Evolutionary conservation across 1,140 invertebrate species (phyloP).

Genomic region (Ctenoplectra terminalis): DNA sequence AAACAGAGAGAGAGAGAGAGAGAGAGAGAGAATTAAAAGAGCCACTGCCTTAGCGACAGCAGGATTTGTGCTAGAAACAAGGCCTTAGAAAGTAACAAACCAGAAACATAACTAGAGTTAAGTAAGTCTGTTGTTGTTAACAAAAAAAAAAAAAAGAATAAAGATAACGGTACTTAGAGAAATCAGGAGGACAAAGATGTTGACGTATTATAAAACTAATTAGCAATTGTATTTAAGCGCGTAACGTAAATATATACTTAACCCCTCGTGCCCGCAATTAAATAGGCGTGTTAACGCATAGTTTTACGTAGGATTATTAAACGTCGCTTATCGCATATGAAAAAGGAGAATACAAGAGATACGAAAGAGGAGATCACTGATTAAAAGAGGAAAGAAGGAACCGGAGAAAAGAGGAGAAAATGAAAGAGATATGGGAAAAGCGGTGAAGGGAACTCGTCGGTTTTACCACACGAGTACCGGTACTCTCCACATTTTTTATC

Average conservation of each 20-base stretch:
- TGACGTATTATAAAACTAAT: conserved; percentile 64
- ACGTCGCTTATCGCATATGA: conserved; percentile 58
- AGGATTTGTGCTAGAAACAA: conserved; percentile 69
- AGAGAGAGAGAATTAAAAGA: conserved; percentile 51
- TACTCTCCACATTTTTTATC: conserved; percentile 22
- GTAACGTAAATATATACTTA: conserved; percentile 59
- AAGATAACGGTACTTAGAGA: conserved; percentile 53
- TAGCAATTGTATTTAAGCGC: conserved; percentile 64
- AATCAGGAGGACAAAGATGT: conserved; percentile 50
- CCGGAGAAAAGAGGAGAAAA: background rate
- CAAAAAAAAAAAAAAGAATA: conserved; percentile 57
- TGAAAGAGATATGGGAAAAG: background rate
- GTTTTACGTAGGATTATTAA: conserved; percentile 63
- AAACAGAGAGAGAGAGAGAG: conserved; percentile 12
- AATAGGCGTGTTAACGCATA: conserved; percentile 63
- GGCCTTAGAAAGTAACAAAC: conserved; percentile 76
- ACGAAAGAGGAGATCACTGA: background rate
- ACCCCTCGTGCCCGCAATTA: conserved; percentile 60
- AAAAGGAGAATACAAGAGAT: conserved; percentile 28
- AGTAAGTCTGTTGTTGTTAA: conserved; percentile 76
- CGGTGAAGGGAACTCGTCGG: conserved; percentile 14
- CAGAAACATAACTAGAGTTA: conserved; percentile 75
- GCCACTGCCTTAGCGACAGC: conserved; percentile 74
- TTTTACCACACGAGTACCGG: conserved; percentile 14
- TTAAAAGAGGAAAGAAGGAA: background rate